phyloP scores from a whole-genome alignment of 2,797 vertebrate genomes.

The Anabas testudineus region DNA sequence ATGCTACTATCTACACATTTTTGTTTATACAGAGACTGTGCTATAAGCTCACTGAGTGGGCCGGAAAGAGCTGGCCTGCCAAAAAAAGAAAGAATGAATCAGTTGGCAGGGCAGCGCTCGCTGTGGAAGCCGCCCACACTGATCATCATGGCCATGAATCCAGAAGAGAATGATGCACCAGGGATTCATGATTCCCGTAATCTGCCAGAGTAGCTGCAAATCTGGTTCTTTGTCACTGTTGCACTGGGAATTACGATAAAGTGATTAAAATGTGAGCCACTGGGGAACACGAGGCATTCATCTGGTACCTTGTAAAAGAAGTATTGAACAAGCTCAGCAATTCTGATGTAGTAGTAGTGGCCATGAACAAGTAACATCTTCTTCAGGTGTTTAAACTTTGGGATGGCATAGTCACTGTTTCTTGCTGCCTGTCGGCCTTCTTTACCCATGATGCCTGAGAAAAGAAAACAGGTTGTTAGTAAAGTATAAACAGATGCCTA shows the following conservation, averaged over 20 bases:
- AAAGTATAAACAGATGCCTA: not conserved
- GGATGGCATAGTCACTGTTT: conserved; percentile 99
- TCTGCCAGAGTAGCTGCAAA: conserved; percentile 70
- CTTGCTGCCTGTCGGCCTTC: conserved; percentile 97
- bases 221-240: conserved; percentile 60
- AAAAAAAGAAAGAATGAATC: conserved; percentile 64
- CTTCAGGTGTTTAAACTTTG: conserved; percentile 98
- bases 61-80: conserved; percentile 58
- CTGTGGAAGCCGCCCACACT: conserved; percentile 72
- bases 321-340: conserved; percentile 98
- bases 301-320: conserved; percentile 98
- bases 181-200: conserved; percentile 67
- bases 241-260: conserved; percentile 64
- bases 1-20: conserved; percentile 66
- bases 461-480: conserved; percentile 17
- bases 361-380: conserved; percentile 99
- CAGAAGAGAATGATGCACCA: conserved; percentile 63
- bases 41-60: conserved; percentile 74
- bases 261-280: conserved; percentile 59
- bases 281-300: conserved; percentile 21
- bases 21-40: conserved; percentile 65
- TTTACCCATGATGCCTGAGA: conserved; percentile 94
- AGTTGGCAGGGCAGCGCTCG: conserved; percentile 63
- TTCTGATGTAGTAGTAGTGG: conserved; percentile 97
- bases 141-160: conserved; percentile 63